These are phyloP conservation scores for Mastomys coucha DNA, from an alignment of 2,113 vertebrate genomes.

Conservation along the genomic window DNA sequence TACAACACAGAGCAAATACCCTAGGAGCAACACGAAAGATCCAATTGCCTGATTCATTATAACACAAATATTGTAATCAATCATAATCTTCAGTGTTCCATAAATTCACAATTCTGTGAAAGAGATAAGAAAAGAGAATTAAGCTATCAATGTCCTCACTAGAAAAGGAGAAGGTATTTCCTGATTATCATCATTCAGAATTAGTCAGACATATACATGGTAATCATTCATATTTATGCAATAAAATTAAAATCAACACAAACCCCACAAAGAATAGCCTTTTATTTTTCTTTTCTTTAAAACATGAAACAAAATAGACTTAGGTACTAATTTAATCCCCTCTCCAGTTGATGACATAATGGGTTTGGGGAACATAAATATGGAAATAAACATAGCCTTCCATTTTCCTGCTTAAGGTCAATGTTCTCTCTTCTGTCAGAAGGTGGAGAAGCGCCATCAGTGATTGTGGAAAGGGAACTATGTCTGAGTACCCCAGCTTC, in stretches of 20 bases:
- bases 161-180: slow-evolving; percentile 74
- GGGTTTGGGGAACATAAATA: background rate
- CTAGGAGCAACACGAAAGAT: slow-evolving; percentile 51
- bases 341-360: slow-evolving; percentile 68
- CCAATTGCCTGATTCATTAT: slow-evolving; percentile 76
- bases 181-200: slow-evolving; percentile 81
- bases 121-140: slow-evolving; percentile 68
- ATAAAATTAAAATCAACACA: slow-evolving; percentile 84
- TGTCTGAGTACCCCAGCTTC: background rate
- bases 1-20: background rate
- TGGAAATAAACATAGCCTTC: background rate
- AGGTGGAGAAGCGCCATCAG: background rate
- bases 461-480: fast-evolving
- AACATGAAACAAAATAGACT: slow-evolving; percentile 71
- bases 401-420: background rate
- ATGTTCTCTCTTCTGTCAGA: background rate
- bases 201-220: slow-evolving; percentile 79
- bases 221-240: slow-evolving; percentile 83
- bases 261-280: slow-evolving; percentile 60
- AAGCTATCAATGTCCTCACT: slow-evolving; percentile 76
- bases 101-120: slow-evolving; percentile 76
- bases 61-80: slow-evolving; percentile 79
- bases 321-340: slow-evolving; percentile 79
- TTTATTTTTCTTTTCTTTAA: slow-evolving; percentile 73
- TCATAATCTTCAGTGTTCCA: slow-evolving; percentile 79